Conservation (phyloP, 2,113 vertebrate genomes). For the Brachypodius melanocephalos region DNA sequence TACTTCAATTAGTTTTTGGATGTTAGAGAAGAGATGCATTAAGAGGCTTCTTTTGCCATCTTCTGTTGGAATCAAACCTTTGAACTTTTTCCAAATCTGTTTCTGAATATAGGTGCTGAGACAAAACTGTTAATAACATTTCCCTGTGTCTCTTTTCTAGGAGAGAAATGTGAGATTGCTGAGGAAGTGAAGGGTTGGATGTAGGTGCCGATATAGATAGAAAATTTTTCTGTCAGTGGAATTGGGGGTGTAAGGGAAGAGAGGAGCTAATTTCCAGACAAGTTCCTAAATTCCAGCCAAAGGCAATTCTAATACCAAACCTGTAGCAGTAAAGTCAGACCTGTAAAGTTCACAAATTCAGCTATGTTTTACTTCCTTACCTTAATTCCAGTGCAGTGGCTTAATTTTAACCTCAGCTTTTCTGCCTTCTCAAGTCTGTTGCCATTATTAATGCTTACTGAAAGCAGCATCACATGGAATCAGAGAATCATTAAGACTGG, state of each 20-base stretch:
- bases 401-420: neutral
- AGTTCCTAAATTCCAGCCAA: constrained; percentile 35
- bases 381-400: neutral
- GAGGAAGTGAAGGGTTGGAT: neutral
- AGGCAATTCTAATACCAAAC: constrained; percentile 24
- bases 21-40: neutral
- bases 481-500: neutral
- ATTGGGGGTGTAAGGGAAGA: neutral
- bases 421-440: neutral
- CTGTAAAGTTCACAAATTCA: constrained; percentile 23
- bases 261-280: neutral
- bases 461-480: neutral
- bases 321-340: constrained; percentile 22
- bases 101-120: constrained; percentile 14
- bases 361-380: neutral
- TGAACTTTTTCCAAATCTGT: neutral
- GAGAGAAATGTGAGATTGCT: neutral
- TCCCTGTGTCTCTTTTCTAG: constrained; percentile 20
- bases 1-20: neutral
- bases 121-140: neutral
- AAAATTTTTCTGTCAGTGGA: neutral
- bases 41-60: neutral
- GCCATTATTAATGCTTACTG: neutral
- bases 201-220: constrained; percentile 16
- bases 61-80: neutral